Evolutionary conservation across 1,140 invertebrate species (phyloP), one percentile per base, ranked within the genome.

Genomic region (Drosophila parvula): DNA sequence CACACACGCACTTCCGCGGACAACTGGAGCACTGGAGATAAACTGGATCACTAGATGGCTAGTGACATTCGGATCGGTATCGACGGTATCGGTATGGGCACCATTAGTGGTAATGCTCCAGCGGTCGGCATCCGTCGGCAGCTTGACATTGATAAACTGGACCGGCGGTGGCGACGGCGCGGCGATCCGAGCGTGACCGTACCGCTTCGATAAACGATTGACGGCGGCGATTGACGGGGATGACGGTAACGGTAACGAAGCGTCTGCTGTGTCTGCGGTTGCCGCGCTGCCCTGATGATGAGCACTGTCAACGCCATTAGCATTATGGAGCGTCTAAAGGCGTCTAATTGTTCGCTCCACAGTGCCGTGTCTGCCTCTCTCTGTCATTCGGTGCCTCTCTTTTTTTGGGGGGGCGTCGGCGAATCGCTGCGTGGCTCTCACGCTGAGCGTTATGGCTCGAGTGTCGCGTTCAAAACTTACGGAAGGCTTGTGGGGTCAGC

Each of bases 271-370:
- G 5, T 71, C 71, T 81, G 74, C 81, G 86, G 74, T 90, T 67
- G 59, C 79, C 78, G 63, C 78, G 74, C 59, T 79, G 79, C 78
- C 65, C 60, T 74, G 79, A 85, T 85, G 76, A 85, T 83, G 85
- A 78, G 76, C 74, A 79, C 81, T 90, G 90, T 91, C 90, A 91
- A 88, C 90, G 90, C 90, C 90, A 91, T 85, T 90, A 90, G 90
- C 80, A 90, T 85, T 90, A 90, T 88, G 82, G 82, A 74, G 65
- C 77, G 61, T 48, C 75, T 90, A 84, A 90, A 88, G 84, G 80
- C 80, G 88, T 84, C 89, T 91, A 90, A 91, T 90, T 89, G 83
- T 74, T 58, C 48, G 74, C 59, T 58, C 51, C 73, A 43, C 63
- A 44, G 44, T 11, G 12, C 47, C 47, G 48, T 16, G n/a, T 40